Conservation (phyloP, 2,113 vertebrate species). For the Cervus canadensis region DNA sequence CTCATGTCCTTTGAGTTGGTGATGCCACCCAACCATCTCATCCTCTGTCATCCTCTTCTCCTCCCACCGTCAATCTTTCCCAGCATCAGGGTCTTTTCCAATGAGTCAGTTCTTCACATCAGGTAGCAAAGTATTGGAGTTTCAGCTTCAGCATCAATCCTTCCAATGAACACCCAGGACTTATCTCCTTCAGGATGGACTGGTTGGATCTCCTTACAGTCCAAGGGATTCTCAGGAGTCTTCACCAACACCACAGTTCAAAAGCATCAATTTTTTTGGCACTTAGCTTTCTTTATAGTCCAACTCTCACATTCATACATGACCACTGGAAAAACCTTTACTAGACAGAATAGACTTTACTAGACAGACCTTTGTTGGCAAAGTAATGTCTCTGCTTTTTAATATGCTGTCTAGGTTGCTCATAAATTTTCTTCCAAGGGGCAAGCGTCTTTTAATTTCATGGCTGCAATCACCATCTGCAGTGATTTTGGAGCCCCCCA, state of each 20-base stretch:
- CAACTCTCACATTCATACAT: too few species aligned
- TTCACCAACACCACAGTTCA: neutral
- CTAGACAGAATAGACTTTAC: too few species aligned
- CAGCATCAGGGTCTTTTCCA: neutral
- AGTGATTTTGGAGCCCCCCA: too few species aligned
- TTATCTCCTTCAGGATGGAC: neutral
- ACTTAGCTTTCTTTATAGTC: too few species aligned
- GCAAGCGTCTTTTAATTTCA: too few species aligned
- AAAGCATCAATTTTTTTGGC: neutral
- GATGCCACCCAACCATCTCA: neutral
- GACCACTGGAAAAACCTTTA: too few species aligned
- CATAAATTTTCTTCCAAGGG: too few species aligned
- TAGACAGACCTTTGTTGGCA: too few species aligned
- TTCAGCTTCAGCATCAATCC: neutral
- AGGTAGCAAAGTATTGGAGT: neutral
- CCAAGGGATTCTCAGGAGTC: neutral
- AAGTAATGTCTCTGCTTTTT: too few species aligned
- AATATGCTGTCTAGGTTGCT: too few species aligned
- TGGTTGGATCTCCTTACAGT: neutral
- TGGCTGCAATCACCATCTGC: too few species aligned
- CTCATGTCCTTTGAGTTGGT: neutral
- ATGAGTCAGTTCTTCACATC: neutral
- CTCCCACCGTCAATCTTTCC: neutral
- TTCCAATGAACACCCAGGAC: neutral
- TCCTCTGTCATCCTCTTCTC: neutral